A percentile compares a stretch with the other conserved stretches of the same genome.
phyloP scores from a whole-genome alignment of 30 jellyfish, hydroid and myxozoan genomes.

The Chironex yamaguchii region DNA sequence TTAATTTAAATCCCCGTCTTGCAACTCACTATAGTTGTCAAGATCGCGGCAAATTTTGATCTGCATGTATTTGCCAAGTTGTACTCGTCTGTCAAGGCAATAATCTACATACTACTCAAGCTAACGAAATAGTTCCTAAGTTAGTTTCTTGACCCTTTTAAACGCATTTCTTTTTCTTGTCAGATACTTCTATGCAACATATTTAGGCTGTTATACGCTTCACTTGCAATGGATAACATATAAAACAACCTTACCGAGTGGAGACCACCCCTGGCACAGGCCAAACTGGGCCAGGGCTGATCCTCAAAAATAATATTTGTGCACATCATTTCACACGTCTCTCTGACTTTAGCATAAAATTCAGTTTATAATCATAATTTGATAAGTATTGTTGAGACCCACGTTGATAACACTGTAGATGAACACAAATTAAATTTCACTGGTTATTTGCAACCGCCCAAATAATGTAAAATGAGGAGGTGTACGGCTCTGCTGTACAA shows the following conservation, averaged over 20 bases:
- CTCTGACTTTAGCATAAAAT: no score
- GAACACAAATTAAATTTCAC: background rate
- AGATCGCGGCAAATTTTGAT: background rate
- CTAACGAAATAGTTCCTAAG: background rate
- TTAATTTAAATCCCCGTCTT: background rate
- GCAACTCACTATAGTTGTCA: background rate
- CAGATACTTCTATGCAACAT: no score
- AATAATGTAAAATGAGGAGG: slow-evolving; percentile 50
- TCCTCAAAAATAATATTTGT: background rate
- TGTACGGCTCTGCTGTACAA: slow-evolving; percentile 40
- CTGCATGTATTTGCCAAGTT: background rate
- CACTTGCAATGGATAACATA: slow-evolving; percentile 52
- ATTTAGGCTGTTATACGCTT: slow-evolving; percentile 49
- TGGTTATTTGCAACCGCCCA: slow-evolving; percentile 35
- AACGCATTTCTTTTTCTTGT: no score
- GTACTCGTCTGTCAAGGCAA: background rate
- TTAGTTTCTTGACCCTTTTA: no score
- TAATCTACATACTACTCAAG: background rate
- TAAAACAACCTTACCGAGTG: slow-evolving; percentile 35
- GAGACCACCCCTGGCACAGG: no score
- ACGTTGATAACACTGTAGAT: slow-evolving; percentile 12
- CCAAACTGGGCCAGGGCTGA: slow-evolving; percentile 52
- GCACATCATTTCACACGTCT: no score
- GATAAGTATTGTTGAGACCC: background rate
- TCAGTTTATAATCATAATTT: no score